Evolutionary conservation across 2,888 invertebrate genomes (phyloP).

Genomic region (Thera britannica): DNA sequence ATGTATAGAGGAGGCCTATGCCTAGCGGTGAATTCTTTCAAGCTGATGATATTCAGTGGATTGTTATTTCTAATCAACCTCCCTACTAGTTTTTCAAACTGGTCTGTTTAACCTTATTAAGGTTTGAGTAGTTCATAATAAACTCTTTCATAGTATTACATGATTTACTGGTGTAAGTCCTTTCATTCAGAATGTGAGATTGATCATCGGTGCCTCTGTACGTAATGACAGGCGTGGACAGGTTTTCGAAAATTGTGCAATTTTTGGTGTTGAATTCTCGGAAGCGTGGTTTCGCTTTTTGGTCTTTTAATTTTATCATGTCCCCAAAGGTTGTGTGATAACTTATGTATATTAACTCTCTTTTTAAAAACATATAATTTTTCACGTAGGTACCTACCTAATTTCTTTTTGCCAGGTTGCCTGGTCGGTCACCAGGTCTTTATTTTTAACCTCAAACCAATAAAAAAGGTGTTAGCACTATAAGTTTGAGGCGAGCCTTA

Average conservation of each 20-base stretch:
- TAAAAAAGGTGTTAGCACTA: too few relatives aligned
- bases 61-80: too few relatives aligned
- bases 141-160: too few relatives aligned
- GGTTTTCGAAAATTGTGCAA: conserved; percentile 37
- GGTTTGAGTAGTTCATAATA: too few relatives aligned
- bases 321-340: conserved; percentile 9
- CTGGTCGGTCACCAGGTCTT: too few relatives aligned
- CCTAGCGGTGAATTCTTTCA: too few relatives aligned
- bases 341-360: conserved; percentile 1
- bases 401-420: neutral
- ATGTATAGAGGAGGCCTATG: too few relatives aligned
- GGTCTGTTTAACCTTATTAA: too few relatives aligned
- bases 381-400: neutral
- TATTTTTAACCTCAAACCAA: too few relatives aligned
- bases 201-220: conserved; percentile 36
- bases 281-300: conserved; percentile 29
- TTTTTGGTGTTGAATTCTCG: conserved; percentile 30
- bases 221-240: conserved; percentile 33
- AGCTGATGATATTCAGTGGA: too few relatives aligned
- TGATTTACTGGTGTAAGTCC: conserved; percentile 12
- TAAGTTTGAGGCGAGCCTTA: too few relatives aligned
- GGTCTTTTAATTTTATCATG: conserved; percentile 21
- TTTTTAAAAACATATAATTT: neutral
- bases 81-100: too few relatives aligned
- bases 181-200: conserved; percentile 34